Conservation (phyloP, 2,113 vertebrate genomes). For the Zeus faber region DNA sequence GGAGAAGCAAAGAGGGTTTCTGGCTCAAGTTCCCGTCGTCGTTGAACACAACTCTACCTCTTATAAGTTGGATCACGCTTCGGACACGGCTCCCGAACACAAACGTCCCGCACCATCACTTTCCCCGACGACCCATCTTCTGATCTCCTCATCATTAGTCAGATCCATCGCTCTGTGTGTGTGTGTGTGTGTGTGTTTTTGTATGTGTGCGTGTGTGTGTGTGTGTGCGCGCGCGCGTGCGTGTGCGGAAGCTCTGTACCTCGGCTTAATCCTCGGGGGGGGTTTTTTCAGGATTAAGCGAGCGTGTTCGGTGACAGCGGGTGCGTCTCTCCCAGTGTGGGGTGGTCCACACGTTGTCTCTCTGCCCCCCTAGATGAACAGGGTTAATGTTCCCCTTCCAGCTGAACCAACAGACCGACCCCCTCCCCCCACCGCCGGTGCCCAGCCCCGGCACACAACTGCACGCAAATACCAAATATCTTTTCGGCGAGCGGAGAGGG, state of each 20-base stretch:
- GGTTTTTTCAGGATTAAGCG: constrained; percentile 14
- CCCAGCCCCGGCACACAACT: constrained; percentile 18
- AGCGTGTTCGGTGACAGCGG: neutral
- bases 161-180: constrained; percentile 15
- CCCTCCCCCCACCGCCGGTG: constrained; percentile 16
- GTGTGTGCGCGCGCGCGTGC: neutral
- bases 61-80: no score
- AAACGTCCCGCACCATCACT: no score
- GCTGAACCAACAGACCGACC: constrained; percentile 27
- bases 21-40: no score
- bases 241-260: neutral
- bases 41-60: no score
- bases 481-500: constrained; percentile 15
- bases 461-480: constrained; percentile 22
- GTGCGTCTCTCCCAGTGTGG: constrained; percentile 1
- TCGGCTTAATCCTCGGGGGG: constrained; percentile 6
- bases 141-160: constrained; percentile 34
- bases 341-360: constrained; percentile 19
- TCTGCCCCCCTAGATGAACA: constrained; percentile 7
- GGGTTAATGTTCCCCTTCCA: constrained; percentile 13
- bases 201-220: neutral
- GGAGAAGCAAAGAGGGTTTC: no score
- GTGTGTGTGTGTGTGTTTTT: no score
- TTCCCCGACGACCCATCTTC: no score
- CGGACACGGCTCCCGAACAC: no score